Base-by-base conservation (phyloP, 2,113 vertebrate genomes). In the Xyrauchen texanus region DNA sequence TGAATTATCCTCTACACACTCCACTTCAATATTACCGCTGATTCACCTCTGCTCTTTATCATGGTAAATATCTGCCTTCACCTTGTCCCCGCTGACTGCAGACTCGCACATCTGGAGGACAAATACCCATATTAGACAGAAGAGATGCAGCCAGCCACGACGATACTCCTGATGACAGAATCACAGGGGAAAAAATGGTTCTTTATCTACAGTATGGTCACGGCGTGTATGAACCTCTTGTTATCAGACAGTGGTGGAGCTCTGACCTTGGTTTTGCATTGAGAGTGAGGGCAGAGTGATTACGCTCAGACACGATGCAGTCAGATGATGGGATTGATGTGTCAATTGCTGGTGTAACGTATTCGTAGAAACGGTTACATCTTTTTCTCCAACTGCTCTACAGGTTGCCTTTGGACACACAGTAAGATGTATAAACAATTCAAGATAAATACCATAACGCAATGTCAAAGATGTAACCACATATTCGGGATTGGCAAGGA, bases 191-290 rank as follows among this genome's bases (percentile, higher is more conserved):
- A 64, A 49, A 42, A 62, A 76, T 47, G 15, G n/a, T 57, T 21
- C 53, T 60, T 68, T 49, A 68, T 68, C 65, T 77, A 3, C 8
- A 34, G 65, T 1, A n/a, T 49, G 65, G 55, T 77, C 64, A 58
- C 11, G n/a, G 53, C 15, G 15, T 60, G n/a, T 60, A 77, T 49
- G 66, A 68, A 47, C 76, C 49, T 77, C 55, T 68, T n/a, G 65
- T 46, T 34, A 34, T 34, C 21, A 34, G 21, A 34, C 21, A 34
- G 21, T 34, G 21, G 21, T 57, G 44, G 60, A 60, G 65, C 44
- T 34, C 52, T 77, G 76, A 77, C 76, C 76, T 77, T 77, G 76
- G 60, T 16, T 58, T 74, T 77, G 44, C 76, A 58, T 58, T 16
- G 76, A 68, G 64, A 68, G 51, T 7, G n/a, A 49, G 52, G 11